Evolutionary conservation across 2,797 vertebrate genomes (phyloP), one percentile per base, ranked within the genome.

Genomic region (Enteromius viviparus): DNA sequence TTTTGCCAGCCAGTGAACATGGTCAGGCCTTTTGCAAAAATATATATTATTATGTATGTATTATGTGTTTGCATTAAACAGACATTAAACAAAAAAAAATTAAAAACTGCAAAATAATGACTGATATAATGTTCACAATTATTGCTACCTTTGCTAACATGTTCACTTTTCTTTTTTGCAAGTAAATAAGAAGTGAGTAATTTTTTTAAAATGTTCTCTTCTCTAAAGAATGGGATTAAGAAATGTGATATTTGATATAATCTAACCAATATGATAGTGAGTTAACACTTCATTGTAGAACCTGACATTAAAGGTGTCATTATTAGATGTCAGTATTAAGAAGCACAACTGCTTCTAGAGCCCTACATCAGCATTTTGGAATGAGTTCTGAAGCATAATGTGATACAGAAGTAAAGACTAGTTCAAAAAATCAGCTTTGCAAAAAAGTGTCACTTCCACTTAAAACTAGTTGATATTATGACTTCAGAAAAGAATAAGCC

Each of bases 1-100:
- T 32, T 65, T 62, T 53, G 47, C 21, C 14, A 29, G 64, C 78
- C 78, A 83, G 29, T 42, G 51, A 17, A 23, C 47, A 40, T 21
- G 70, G 62, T 66, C 17, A 40, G 47, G 66, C 17, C 66, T 60
- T 45, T 55, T 23, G 47, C 23, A 42, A 26, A 29, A 29, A 29
- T 29, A 29, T 29, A 2, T 29, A 29, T 29, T 29, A 29, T 29
- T 29, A 29, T 29, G 29, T 29, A 29, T 29, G 29, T 29, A 29
- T 29, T 29, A 29, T 29, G 29, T 29, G 2, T 29, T 29, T 21
- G 19, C 19, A 23, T 45, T n/a, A 45, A 12, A 51, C 9, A 14
- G n/a, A 29, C 65, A 78, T 66, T 21, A 78, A 37, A 78, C 49
- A 21, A 3, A 37, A 70, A 70, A 7, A 37, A 37, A 0, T 5